Conservation (phyloP, 2,113 vertebrate genomes). For the Carassius auratus region DNA sequence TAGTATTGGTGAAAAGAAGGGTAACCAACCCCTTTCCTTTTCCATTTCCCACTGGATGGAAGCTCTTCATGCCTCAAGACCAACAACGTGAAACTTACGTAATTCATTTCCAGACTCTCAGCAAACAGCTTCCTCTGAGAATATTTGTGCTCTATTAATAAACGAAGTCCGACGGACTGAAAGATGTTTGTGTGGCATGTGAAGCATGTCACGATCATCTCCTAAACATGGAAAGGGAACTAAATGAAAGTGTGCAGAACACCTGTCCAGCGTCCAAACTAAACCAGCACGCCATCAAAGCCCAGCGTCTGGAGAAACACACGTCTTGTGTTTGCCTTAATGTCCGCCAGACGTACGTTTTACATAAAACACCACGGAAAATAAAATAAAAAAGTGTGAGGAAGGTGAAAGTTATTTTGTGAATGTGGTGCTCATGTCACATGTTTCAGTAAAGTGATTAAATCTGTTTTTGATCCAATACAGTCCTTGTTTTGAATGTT, state of each 20-base stretch:
- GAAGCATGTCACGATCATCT: not conserved
- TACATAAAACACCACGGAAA: not conserved
- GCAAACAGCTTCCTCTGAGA: conserved; percentile 5
- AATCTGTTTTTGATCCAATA: not conserved
- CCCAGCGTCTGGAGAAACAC: not conserved
- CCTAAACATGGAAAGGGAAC: not conserved
- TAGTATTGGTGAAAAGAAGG: not conserved
- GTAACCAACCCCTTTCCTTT: not conserved
- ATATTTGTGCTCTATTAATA: conserved; percentile 1
- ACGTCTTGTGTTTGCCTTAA: conserved; percentile 9
- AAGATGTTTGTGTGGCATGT: not conserved
- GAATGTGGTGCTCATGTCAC: not conserved
- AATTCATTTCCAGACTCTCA: conserved; percentile 2
- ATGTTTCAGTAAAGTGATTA: not conserved
- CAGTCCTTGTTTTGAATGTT: not conserved
- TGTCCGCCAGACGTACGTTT: not conserved
- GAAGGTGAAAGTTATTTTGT: not conserved
- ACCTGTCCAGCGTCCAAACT: conserved; percentile 13
- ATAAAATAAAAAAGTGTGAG: not conserved
- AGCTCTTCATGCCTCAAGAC: not conserved
- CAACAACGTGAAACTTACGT: not conserved
- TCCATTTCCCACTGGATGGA: not conserved
- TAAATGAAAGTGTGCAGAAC: not conserved
- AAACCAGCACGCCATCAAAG: conserved; percentile 4
- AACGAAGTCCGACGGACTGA: not conserved